Evolutionary conservation across 2,113 vertebrate genomes (phyloP), one percentile per base, ranked within the genome.

Genomic region (Takifugu bimaculatus): DNA sequence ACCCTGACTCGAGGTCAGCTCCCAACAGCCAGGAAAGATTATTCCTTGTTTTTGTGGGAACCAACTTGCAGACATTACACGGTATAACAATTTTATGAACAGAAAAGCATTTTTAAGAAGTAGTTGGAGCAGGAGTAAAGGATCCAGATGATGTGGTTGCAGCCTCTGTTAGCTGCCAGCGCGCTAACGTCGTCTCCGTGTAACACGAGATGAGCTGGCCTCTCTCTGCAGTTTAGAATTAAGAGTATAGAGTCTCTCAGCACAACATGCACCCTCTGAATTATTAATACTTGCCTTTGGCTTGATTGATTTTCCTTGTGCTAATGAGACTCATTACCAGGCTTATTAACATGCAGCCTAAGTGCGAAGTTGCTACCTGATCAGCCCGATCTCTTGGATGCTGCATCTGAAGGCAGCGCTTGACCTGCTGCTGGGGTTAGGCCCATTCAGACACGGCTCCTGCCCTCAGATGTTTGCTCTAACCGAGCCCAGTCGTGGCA

Each of bases 271-370:
- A 76, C 57, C 56, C 35, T 42, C 52, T 91, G 77, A 90, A 91
- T 91, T 80, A 84, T 91, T 87, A 76, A 92, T 88, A 51, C 54
- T 61, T 50, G 77, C 84, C 67, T 69, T 87, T 82, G 74, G 86
- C 79, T 83, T 72, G 71, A 88, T 90, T 88, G 85, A 88, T 86
- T 90, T 84, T 80, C 80, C 64, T 75, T 80, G 79, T 88, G 75
- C 63, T 90, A 92, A 92, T 88, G 89, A 89, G 84, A 61, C 88
- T 91, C 88, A 89, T 92, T 92, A 91, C 86, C 75, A 80, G 69
- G 35, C 70, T 68, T 88, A 79, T 88, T 90, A 89, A 77, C 79
- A 87, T 65, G 80, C 59, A 54, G 60, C 44, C 59, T 64, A 61
- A 75, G 75, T 79, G 80, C 75, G 6, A n/a, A 45, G 9, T 58